phyloP scores from a whole-genome alignment of 2,888 invertebrate genomes.

The Augiades crinisus region DNA sequence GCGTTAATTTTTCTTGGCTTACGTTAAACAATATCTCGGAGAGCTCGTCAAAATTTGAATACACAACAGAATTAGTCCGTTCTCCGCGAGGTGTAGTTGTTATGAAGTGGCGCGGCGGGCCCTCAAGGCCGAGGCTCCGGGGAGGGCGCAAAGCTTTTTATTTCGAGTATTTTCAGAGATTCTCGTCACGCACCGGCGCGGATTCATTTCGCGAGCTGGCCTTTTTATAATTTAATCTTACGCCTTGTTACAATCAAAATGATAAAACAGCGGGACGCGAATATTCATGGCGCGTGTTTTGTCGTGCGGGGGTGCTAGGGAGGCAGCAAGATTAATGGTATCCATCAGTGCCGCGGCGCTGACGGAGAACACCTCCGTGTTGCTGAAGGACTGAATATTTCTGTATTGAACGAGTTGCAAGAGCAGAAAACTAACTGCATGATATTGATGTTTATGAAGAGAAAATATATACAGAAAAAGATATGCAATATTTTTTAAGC shows the following conservation, averaged over 20 bases:
- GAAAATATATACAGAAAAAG: no score
- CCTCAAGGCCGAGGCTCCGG: slow-evolving; percentile 3
- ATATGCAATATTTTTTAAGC: no score
- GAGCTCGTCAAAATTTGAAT: slow-evolving; percentile 11
- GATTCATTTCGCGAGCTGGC: slow-evolving; percentile 48
- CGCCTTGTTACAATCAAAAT: slow-evolving; percentile 54
- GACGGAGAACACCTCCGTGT: slow-evolving; percentile 18
- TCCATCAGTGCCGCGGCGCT: slow-evolving; percentile 32
- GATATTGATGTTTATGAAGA: no score
- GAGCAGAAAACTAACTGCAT: no score
- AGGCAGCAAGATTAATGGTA: slow-evolving; percentile 44
- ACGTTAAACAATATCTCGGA: slow-evolving; percentile 3
- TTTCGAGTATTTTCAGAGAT: slow-evolving; percentile 30
- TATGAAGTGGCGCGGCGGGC: slow-evolving; percentile 2
- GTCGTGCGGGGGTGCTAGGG: not conserved
- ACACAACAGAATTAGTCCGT: slow-evolving; percentile 16
- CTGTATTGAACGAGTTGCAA: no score
- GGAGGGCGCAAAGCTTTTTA: slow-evolving; percentile 20
- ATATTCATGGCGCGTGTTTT: slow-evolving; percentile 38
- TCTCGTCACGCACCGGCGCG: slow-evolving; percentile 46
- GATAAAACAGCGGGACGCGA: slow-evolving; percentile 43
- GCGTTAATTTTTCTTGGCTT: slow-evolving; percentile 13
- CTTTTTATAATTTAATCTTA: slow-evolving; percentile 62
- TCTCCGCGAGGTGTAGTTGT: slow-evolving; percentile 5
- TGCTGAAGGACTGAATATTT: slow-evolving; percentile 17